These are phyloP conservation scores for Rhabdomys dilectus DNA, from an alignment of 2,113 vertebrate genomes.

Conservation along the genomic window DNA sequence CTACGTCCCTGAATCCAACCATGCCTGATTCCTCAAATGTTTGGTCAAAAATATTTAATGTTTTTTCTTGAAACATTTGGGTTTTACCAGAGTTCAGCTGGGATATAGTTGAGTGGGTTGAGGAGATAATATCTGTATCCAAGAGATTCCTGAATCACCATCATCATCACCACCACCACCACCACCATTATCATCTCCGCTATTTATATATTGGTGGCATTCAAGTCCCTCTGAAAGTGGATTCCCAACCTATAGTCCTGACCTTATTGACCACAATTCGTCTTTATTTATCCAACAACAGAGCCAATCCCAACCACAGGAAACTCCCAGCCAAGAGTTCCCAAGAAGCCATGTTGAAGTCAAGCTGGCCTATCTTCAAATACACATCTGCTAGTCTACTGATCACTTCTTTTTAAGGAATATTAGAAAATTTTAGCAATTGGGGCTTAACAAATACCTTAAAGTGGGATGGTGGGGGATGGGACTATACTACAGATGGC, in stretches of 20 bases:
- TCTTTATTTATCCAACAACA: constrained; percentile 4
- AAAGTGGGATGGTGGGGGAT: not conserved
- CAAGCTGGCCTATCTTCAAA: not conserved
- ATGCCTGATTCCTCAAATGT: constrained; percentile 23
- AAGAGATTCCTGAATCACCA: not conserved
- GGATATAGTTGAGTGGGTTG: not conserved
- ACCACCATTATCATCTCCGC: not conserved
- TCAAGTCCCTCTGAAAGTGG: not conserved
- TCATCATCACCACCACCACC: not conserved
- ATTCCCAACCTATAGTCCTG: not conserved
- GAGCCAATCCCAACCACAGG: not conserved
- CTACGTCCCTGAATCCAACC: constrained; percentile 4
- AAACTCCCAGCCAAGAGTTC: constrained; percentile 6
- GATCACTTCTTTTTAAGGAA: not conserved
- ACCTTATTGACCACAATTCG: not conserved
- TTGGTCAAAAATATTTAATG: not conserved
- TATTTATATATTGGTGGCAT: not conserved
- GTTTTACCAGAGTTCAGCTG: not conserved
- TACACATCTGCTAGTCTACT: not conserved
- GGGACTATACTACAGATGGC: not conserved
- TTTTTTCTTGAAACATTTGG: constrained; percentile 43
- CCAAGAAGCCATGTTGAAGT: constrained; percentile 31
- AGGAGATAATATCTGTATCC: not conserved
- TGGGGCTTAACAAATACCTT: not conserved
- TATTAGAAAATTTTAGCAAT: constrained; percentile 37